Base-by-base conservation (phyloP, 2,888 invertebrate species). In the Apamea anceps region DNA sequence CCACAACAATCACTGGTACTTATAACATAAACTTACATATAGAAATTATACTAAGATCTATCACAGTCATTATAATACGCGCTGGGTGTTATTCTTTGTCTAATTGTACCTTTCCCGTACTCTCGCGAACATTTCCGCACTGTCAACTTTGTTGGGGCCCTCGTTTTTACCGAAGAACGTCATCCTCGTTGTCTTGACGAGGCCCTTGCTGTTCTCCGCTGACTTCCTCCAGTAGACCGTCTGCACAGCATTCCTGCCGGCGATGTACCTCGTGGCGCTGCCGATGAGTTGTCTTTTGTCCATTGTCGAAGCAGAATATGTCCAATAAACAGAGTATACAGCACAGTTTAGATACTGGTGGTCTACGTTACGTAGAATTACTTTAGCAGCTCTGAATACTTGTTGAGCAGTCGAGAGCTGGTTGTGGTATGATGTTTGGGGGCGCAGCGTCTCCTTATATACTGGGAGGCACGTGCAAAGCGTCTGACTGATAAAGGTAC, bases 141-240 rank as follows among this genome's bases (percentile, higher is more conserved):
- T 94, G 83, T 96, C 96, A 18, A 94, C 94, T 78, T 96, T 95
- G 81, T 97, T 94, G 1, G 96, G 89, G 6, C 95, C 96, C 63
- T 97, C 97, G 75, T 96, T 96, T 87, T 96, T 97, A 21, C 97
- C 97, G 90, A 97, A 97, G 91, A 97, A 97, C 1, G 97, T 97
- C 89, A 97, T 97, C 88, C 96, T 97, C 12, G 97, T 97, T 18
- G 97, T 97, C 91, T 96, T 97, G 76, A 97, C 90, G 79, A 97
- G 95, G 18, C 97, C 97, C 57, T 96, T 97, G 85, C 94, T 95
- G 51, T 93, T 93, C 62, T 95, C 96, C 10, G 97, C 96, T 0
- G 96, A 94, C 67, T 97, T 97, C 90, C 98, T 97, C 98, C 98
- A 98, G 91, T 98, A 98, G 0, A 98, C 98, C 0, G 98, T 98